Percentiles rank a stretch among this genome's conserved stretches.
These are phyloP conservation scores for Cyprinella venusta DNA, from an alignment of 2,797 vertebrate species.

Conservation along the genomic window DNA sequence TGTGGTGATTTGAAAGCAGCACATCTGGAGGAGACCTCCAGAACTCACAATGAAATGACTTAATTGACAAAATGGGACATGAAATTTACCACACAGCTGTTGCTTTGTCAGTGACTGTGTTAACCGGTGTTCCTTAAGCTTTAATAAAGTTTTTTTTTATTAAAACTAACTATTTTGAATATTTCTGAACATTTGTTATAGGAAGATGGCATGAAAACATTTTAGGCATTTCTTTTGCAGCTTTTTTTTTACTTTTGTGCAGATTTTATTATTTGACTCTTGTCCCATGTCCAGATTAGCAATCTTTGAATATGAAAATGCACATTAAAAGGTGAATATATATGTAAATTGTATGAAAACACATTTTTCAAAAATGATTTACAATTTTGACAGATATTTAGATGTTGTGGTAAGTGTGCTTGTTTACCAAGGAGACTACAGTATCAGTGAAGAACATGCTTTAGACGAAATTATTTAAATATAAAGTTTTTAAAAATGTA, in stretches of 20 bases:
- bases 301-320: not conserved
- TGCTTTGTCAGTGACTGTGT: slow-evolving; percentile 1
- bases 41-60: slow-evolving; percentile 19
- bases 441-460: not conserved
- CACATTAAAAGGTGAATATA: too few species aligned
- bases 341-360: not conserved
- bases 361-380: not conserved
- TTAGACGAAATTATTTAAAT: not conserved
- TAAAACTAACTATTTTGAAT: not conserved
- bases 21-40: slow-evolving; percentile 40
- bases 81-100: slow-evolving; percentile 20
- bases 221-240: not conserved
- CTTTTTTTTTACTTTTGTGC: not conserved
- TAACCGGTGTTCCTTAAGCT: not conserved
- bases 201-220: not conserved
- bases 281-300: too few species aligned
- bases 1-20: slow-evolving; percentile 40
- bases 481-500: rapidly evolving
- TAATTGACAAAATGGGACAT: not conserved
- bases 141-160: not conserved
- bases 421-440: not conserved
- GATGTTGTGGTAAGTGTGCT: not conserved
- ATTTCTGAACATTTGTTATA: not conserved
- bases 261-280: not conserved
- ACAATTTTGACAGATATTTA: not conserved